Percentiles rank a stretch among this genome's conserved stretches.
Evolutionary conservation across 2,113 vertebrate species (phyloP).

Genomic region (Beaufortia kweichowensis): DNA sequence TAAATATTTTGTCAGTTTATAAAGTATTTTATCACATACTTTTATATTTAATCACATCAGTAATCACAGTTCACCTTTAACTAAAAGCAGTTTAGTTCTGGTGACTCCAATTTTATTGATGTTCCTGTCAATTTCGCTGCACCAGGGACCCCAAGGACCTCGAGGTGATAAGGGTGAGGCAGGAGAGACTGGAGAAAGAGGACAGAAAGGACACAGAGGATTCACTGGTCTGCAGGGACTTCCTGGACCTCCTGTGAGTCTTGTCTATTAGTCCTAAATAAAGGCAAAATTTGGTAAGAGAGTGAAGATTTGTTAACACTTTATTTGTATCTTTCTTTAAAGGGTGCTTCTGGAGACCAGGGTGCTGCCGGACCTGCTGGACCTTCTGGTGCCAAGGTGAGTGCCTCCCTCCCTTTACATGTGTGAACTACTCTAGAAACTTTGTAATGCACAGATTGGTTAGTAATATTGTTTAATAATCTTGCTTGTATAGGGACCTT

Average conservation of each 20-base stretch:
- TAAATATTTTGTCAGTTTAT: no score
- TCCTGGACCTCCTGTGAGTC: conserved; percentile 92
- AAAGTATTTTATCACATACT: no score
- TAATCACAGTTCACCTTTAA: no score
- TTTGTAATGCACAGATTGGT: neutral
- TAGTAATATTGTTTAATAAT: neutral
- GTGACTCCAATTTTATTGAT: neutral
- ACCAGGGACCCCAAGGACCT: conserved; percentile 92
- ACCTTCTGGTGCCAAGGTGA: conserved; percentile 87
- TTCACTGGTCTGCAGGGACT: conserved; percentile 98
- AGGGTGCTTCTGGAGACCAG: conserved; percentile 92
- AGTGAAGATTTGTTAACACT: neutral
- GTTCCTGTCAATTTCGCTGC: conserved; percentile 18
- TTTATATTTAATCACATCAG: no score
- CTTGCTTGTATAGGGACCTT: conserved; percentile 78
- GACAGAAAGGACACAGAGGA: conserved; percentile 94
- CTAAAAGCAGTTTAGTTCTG: neutral
- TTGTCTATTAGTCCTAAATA: neutral
- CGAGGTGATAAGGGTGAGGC: conserved; percentile 96
- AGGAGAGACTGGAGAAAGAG: conserved; percentile 91
- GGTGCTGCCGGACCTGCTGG: conserved; percentile 86
- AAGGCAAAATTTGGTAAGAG: neutral
- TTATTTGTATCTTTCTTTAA: conserved; percentile 26
- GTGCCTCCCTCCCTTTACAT: conserved; percentile 11
- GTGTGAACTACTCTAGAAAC: neutral